Evolutionary conservation across 2,113 vertebrate species (phyloP), one percentile per base, ranked within the genome.

Genomic region (Todiramphus saurophagus): DNA sequence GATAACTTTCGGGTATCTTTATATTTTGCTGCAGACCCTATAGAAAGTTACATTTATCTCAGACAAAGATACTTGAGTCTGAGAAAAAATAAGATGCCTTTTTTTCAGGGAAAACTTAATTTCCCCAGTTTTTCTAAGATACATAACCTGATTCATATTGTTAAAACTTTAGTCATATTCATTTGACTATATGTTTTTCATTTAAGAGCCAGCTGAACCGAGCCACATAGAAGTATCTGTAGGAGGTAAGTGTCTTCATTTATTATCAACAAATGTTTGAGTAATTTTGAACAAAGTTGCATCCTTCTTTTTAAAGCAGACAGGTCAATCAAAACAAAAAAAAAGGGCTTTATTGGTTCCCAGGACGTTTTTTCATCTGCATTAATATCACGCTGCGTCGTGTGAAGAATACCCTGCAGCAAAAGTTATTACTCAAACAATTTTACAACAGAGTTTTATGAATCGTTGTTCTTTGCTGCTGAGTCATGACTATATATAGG

Each of bases 141-240:
- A n/a, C 15, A 74, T 35, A 44, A 41, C 18, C 14, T 83, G 35
- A 77, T 73, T 67, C 1, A 21, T 82, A 27, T n/a, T 58, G 21
- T 51, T 77, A 19, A 59, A 87, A 53, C 13, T 69, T 23, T 58
- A 41, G 63, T 58, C 11, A 7, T 87, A 63, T 67, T 87, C 33
- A 87, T 90, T 74, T 75, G n/a, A 28, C 37, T 92, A 0, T 50
- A 5, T 83, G 55, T 72, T 93, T 94, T 88, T 92, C 48, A 35
- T 95, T 97, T 77, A 82, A 98, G 98, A 98, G 43, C 95, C 97
- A 46, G 17, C 96, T 59, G 97, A 98, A 82, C 89, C 96, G 30
- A 97, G 89, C 94, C 96, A 97, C 56, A 48, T 88, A 96, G 94
- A 98, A 90, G 92, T 64, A 63, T 87, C 97, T 58, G 76, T 95